Base-by-base conservation (phyloP, 2,888 invertebrate genomes). In the Neria commutata region DNA sequence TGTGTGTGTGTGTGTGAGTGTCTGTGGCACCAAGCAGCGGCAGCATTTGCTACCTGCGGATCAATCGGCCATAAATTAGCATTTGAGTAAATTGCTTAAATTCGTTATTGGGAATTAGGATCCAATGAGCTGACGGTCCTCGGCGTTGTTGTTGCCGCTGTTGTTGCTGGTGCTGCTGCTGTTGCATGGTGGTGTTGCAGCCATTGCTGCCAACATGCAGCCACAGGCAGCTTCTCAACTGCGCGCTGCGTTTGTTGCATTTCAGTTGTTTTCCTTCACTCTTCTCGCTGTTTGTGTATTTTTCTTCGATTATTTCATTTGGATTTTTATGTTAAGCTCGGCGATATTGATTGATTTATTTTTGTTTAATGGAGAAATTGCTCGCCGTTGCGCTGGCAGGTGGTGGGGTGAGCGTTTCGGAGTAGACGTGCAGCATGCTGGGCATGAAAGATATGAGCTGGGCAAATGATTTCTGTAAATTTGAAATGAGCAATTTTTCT, bases 1-100 rank as follows among this genome's bases (percentile, higher is more conserved):
- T n/a, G n/a, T n/a, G n/a, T n/a, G n/a, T n/a, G n/a, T n/a, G n/a
- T n/a, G n/a, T n/a, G n/a, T n/a, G n/a, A n/a, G n/a, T n/a, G n/a
- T n/a, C n/a, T n/a, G n/a, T n/a, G n/a, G n/a, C n/a, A n/a, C n/a
- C n/a, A n/a, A 19, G 64, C 61, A 60, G 46, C 63, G 52, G 66
- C 70, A 65, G 63, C 67, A 59, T 64, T 65, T 67, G 65, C 69
- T 69, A 68, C 58, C 29, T 29, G 49, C 5, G 29, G 29, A 29
- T 29, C 49, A 29, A 29, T 49, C 49, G 49, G 29, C 29, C 29
- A 29, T 77, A 77, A 77, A 77, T 77, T 79, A 77, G 77, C 75
- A 77, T 79, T 77, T 79, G 73, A 73, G 77, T 78, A 77, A 77
- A 79, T 79, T 78, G 78, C 68, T 75, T 78, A 72, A 78, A 76